Evolutionary conservation across 1,140 invertebrate species (phyloP).

Genomic region (Neoseiulus cucumeris): DNA sequence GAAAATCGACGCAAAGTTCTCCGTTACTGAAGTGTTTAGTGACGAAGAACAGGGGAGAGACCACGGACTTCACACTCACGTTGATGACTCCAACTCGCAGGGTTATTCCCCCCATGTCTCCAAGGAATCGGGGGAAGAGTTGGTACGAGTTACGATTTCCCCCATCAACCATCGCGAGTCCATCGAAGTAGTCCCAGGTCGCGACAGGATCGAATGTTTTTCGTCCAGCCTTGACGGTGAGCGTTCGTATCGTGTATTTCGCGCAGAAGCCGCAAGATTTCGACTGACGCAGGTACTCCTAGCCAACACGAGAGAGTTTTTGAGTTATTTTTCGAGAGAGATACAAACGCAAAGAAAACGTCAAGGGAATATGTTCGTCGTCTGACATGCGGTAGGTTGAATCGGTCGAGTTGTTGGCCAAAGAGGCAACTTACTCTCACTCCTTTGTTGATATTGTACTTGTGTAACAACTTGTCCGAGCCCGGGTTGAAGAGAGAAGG

Average conservation of each 20-base stretch:
- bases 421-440: neutral
- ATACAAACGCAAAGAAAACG: neutral
- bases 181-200: neutral
- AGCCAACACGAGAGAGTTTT: too few species aligned
- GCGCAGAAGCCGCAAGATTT: neutral
- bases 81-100: slow-evolving; percentile 19
- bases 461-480: neutral
- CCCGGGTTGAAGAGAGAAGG: neutral
- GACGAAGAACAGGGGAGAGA: neutral
- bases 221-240: neutral
- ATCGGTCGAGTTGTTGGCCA: neutral
- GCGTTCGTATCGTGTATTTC: neutral
- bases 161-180: neutral
- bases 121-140: slow-evolving; percentile 12
- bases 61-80: slow-evolving; percentile 18
- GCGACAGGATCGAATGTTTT: slow-evolving; percentile 2
- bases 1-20: neutral
- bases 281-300: neutral
- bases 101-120: slow-evolving; percentile 17
- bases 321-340: neutral
- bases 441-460: neutral
- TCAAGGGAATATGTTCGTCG: too few species aligned
- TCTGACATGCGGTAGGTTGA: neutral
- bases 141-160: neutral
- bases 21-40: neutral